Evolutionary conservation across 2,113 vertebrate species (phyloP), one percentile per base, ranked within the genome.

Genomic region (Spea multiplicata): DNA sequence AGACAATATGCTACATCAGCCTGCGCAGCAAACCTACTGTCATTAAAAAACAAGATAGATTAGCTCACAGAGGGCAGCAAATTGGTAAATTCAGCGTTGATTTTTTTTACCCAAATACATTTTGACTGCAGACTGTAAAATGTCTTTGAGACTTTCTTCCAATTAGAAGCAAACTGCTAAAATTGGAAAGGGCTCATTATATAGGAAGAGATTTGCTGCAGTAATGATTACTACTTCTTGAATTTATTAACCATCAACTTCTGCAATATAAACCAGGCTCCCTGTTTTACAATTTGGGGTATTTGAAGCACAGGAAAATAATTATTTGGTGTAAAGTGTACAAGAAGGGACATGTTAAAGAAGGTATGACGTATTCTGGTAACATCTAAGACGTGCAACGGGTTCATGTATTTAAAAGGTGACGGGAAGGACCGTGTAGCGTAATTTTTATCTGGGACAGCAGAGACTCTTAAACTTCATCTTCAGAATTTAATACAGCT

Each of bases 401-500:
- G 76, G 48, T 81, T 45, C 78, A 72, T 1, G 74, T 80, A 59
- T 82, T 76, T 81, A 81, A 61, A 80, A 75, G 70, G 49, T 14
- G 69, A n/a, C 72, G 2, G 45, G 70, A 85, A 46, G 6, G 57
- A 73, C 69, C 53, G 74, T 77, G 76, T 84, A 83, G 76, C 49
- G 76, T 66, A 82, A 88, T 83, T 83, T 75, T 76, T 45, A 80
- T 81, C 74, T 82, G 3, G 44, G 30, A 45, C n/a, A 46, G 14
- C 3, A 0, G 84, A 79, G 75, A 53, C 53, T 83, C 85, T 83
- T 74, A 83, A 85, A 86, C 4, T 0, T 5, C 12, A 83, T 79
- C 61, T 62, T 74, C 73, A 65, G 84, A 86, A 88, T 66, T 79
- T 5, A 82, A 85, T 84, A 72, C 81, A 87, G 80, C 61, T 80